phyloP scores from a whole-genome alignment of 2,888 invertebrate genomes.

The Hydriomena furcata region DNA sequence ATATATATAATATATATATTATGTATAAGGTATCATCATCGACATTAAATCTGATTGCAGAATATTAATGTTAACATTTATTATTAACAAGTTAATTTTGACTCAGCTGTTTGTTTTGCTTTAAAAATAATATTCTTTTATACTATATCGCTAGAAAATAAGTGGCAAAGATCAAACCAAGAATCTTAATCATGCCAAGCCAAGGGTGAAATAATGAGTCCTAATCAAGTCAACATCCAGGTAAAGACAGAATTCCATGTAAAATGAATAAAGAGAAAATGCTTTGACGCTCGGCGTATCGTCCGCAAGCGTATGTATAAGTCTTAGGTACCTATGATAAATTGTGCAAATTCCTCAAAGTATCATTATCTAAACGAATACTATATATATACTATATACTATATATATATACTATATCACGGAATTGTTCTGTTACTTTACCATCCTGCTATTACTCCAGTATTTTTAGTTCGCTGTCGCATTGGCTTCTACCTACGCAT shows the following conservation, averaged over 20 bases:
- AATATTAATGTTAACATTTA: conserved; percentile 5
- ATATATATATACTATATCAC: too few species aligned
- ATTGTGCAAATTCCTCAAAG: conserved; percentile 10
- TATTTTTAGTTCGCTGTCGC: background rate
- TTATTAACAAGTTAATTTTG: too few species aligned
- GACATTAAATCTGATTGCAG: conserved; percentile 15
- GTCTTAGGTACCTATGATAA: too few species aligned
- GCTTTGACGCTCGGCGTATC: conserved; percentile 62
- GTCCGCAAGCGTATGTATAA: conserved; percentile 39
- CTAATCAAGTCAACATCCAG: background rate
- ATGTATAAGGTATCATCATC: conserved; percentile 19
- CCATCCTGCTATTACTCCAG: background rate
- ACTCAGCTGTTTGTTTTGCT: background rate
- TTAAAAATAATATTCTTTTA: too few species aligned
- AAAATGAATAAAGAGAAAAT: conserved; percentile 65
- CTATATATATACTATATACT: too few species aligned
- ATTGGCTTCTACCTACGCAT: background rate
- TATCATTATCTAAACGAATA: conserved; percentile 9
- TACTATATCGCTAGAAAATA: too few species aligned
- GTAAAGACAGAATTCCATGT: conserved; percentile 45
- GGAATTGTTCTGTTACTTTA: background rate
- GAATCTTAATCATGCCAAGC: too few species aligned
- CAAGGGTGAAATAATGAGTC: background rate
- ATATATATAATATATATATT: too few species aligned
- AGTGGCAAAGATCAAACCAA: too few species aligned